A percentile compares a stretch with the other conserved stretches of the same genome.
These are phyloP conservation scores for Arenaria interpres DNA, from an alignment of 2,113 vertebrate genomes.

Conservation along the genomic window DNA sequence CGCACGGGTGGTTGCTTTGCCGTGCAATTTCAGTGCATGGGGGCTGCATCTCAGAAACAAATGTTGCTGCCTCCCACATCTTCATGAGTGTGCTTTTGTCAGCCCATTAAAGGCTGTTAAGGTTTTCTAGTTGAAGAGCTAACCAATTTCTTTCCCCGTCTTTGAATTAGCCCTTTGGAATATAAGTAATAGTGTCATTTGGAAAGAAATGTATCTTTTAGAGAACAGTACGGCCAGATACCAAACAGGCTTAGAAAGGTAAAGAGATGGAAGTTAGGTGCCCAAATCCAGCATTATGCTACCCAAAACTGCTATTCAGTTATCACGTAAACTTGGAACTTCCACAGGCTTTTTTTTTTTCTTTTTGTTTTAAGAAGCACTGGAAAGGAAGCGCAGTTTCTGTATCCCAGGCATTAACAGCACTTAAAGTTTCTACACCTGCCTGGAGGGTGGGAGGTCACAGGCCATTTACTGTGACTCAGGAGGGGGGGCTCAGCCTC, in stretches of 20 bases:
- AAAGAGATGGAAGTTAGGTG: not conserved
- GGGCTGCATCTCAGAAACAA: not conserved
- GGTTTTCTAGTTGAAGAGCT: not conserved
- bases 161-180: not conserved
- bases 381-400: not conserved
- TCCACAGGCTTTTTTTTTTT: not conserved
- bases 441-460: not conserved
- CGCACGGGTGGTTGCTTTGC: accelerated
- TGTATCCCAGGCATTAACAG: not conserved
- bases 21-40: not conserved
- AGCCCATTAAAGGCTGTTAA: not conserved
- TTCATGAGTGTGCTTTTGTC: not conserved
- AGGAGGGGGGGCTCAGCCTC: too few species aligned
- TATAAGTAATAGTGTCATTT: not conserved
- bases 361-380: not conserved
- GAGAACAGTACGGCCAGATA: not conserved
- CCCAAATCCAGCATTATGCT: not conserved
- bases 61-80: not conserved
- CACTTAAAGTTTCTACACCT: not conserved
- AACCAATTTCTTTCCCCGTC: not conserved
- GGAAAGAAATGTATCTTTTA: not conserved
- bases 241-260: not conserved
- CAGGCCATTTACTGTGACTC: not conserved
- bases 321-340: not conserved
- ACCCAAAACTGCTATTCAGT: not conserved